Conservation (phyloP, 2,888 invertebrate species). For the Pandemis corylana region DNA sequence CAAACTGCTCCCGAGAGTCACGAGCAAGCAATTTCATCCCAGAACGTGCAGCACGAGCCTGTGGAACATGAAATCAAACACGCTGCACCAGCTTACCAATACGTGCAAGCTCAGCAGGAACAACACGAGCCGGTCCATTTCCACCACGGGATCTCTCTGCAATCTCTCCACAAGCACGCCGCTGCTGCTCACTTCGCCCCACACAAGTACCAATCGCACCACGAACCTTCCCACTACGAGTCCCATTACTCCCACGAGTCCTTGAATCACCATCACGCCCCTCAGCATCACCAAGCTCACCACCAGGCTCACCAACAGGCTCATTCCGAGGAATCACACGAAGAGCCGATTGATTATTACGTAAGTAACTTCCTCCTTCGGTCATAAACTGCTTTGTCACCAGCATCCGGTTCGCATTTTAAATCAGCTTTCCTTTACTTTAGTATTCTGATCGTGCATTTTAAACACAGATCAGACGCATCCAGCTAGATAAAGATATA, state of each 20-base stretch:
- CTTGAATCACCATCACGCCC: slow-evolving; percentile 50
- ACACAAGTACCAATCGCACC: slow-evolving; percentile 54
- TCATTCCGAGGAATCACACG: slow-evolving; percentile 61
- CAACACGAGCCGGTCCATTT: slow-evolving; percentile 29
- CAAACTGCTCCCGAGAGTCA: slow-evolving; percentile 50
- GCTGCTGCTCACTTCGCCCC: slow-evolving; percentile 52
- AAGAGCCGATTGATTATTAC: slow-evolving; percentile 78
- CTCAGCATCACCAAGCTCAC: slow-evolving; percentile 51
- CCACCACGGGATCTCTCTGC: slow-evolving; percentile 31
- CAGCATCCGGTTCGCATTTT: slow-evolving; percentile 60
- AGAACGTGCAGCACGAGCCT: slow-evolving; percentile 57
- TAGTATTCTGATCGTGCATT: slow-evolving; percentile 56
- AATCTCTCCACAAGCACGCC: slow-evolving; percentile 43
- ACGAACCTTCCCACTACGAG: slow-evolving; percentile 51
- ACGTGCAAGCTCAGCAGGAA: slow-evolving; percentile 19
- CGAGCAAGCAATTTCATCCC: slow-evolving; percentile 62
- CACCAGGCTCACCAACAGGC: slow-evolving; percentile 58
- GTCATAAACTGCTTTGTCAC: slow-evolving; percentile 50
- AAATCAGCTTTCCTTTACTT: slow-evolving; percentile 72
- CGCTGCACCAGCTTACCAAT: slow-evolving; percentile 21
- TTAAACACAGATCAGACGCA: slow-evolving; percentile 50
- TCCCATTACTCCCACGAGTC: slow-evolving; percentile 50
- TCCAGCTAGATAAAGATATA: slow-evolving; percentile 53
- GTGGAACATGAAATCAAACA: slow-evolving; percentile 40
- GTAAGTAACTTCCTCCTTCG: slow-evolving; percentile 62